A percentile compares a stretch with the other conserved stretches of the same genome.
phyloP scores from a whole-genome alignment of 2,113 vertebrate species.

The Pterophyllum scalare region DNA sequence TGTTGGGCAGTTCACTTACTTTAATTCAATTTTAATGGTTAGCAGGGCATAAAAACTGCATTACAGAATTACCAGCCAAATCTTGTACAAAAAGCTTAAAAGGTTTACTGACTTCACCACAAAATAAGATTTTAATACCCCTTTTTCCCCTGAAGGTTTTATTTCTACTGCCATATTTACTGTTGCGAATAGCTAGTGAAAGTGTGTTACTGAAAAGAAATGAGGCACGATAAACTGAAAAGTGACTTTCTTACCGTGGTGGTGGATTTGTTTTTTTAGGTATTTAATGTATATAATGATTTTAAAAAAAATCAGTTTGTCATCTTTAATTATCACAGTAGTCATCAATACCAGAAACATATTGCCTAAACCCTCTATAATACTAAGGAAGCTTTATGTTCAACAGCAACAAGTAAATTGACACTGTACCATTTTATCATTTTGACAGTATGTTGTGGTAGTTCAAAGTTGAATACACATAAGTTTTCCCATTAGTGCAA shows the following conservation, averaged over 20 bases:
- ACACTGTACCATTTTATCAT: not conserved
- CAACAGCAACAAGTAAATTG: not conserved
- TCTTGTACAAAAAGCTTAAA: not conserved
- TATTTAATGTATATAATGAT: not conserved
- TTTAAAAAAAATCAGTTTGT: not conserved
- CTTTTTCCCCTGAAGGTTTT: not conserved
- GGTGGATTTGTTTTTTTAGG: not conserved
- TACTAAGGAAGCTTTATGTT: not conserved
- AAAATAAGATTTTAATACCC: not conserved
- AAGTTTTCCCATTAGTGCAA: not conserved
- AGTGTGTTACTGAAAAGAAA: not conserved
- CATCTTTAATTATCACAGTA: not conserved
- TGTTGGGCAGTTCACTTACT: not conserved
- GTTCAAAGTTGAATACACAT: not conserved
- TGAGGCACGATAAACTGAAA: no score
- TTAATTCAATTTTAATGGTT: not conserved
- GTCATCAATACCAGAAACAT: not conserved
- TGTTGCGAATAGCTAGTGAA: not conserved
- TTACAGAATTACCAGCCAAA: no score
- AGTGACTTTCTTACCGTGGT: not conserved
- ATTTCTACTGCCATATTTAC: not conserved
- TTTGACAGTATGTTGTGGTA: not conserved
- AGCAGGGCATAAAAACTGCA: no score
- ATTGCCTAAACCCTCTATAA: not conserved
- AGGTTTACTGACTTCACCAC: not conserved